These are phyloP conservation scores for Bombylius major DNA, from an alignment of 2,888 invertebrate genomes.

Conservation along the genomic window DNA sequence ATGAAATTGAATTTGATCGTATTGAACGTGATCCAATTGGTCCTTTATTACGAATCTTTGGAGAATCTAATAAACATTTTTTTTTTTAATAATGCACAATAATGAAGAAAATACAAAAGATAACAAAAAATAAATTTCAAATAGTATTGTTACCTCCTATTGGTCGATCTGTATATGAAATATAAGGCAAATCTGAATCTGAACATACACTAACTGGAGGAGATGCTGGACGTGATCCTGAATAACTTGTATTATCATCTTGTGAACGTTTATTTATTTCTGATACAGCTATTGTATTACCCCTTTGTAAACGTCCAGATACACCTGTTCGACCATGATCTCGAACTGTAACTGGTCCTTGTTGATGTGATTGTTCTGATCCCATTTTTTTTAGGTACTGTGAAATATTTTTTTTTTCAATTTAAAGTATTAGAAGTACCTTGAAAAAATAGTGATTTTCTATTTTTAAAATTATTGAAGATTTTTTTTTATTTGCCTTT, in stretches of 20 bases:
- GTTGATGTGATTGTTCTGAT: conserved; percentile 49
- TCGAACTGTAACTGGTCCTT: conserved; percentile 21
- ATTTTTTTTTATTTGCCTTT: not conserved
- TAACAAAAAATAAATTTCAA: not conserved
- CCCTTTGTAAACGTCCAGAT: conserved; percentile 37
- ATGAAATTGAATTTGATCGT: conserved; percentile 12
- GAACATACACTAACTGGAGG: conserved; percentile 83
- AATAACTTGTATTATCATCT: conserved; percentile 24
- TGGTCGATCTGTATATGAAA: conserved; percentile 80
- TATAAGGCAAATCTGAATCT: conserved; percentile 79
- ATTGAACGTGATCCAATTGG: conserved; percentile 11
- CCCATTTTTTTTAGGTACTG: conserved; percentile 36
- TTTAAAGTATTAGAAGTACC: not conserved
- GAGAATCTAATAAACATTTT: conserved; percentile 54
- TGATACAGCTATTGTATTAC: conserved; percentile 40
- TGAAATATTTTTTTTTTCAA: not conserved
- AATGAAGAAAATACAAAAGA: no score
- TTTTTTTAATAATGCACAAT: no score
- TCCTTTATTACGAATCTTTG: conserved; percentile 55
- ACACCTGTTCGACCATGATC: conserved; percentile 15
- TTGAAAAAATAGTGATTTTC: not conserved
- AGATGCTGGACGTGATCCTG: conserved; percentile 49
- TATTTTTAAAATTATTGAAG: not conserved
- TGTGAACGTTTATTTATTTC: conserved; percentile 17
- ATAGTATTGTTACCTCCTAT: conserved; percentile 52